Conservation (phyloP, 2,888 invertebrate genomes). For the Dorcus parallelipipedus region DNA sequence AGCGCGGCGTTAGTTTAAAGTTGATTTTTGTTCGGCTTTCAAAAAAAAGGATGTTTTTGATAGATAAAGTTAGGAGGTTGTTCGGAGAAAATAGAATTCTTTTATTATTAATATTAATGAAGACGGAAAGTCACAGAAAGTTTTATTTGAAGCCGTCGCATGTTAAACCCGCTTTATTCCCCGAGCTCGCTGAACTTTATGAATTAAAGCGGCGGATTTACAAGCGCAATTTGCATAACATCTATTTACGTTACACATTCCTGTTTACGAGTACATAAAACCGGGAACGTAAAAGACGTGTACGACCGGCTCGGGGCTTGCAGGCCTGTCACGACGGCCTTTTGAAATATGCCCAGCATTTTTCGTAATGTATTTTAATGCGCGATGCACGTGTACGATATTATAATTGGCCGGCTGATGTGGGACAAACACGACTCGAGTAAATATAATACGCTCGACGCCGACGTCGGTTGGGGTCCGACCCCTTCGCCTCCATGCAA, state of each 20-base stretch:
- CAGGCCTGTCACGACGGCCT: background rate
- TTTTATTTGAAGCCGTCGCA: too few relatives aligned
- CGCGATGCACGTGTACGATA: slow-evolving; percentile 15
- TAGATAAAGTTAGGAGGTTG: too few relatives aligned
- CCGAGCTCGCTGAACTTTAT: too few relatives aligned
- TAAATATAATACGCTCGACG: slow-evolving; percentile 3
- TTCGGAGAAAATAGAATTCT: too few relatives aligned
- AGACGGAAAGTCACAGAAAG: too few relatives aligned
- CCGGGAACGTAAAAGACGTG: background rate
- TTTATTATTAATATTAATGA: too few relatives aligned
- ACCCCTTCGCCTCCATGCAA: slow-evolving; percentile 32
- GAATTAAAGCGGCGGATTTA: too few relatives aligned
- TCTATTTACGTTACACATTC: too few relatives aligned
- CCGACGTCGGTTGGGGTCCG: slow-evolving; percentile 18
- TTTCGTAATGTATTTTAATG: slow-evolving; percentile 11
- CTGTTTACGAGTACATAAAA: too few relatives aligned
- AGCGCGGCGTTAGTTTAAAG: slow-evolving; percentile 2
- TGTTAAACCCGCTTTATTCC: too few relatives aligned
- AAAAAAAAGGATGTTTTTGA: slow-evolving; percentile 8
- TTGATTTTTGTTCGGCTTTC: slow-evolving; percentile 16
- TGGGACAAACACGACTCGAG: slow-evolving; percentile 14
- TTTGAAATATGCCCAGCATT: slow-evolving; percentile 1
- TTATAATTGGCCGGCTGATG: slow-evolving; percentile 17
- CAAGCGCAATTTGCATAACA: too few relatives aligned
- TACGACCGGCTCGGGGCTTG: background rate